Percentiles rank a stretch among this genome's conserved stretches.
These are phyloP conservation scores for Propithecus coquereli DNA, from an alignment of 2,113 vertebrate genomes.

Conservation along the genomic window DNA sequence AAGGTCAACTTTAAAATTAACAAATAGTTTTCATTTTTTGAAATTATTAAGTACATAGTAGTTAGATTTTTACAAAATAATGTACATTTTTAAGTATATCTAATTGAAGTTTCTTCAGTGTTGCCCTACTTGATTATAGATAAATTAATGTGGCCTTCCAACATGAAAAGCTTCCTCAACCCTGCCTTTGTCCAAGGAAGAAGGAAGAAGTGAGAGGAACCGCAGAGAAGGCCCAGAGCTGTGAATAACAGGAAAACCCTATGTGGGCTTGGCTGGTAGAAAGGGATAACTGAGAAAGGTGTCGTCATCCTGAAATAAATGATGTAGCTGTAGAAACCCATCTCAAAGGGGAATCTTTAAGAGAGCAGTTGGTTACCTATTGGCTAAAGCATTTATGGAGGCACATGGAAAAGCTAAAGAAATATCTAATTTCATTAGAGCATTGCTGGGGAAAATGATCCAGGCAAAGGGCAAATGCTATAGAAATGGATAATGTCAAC, in stretches of 20 bases:
- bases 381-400: neutral
- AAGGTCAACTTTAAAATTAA: too few species aligned
- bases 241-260: neutral
- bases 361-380: neutral
- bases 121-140: too few species aligned
- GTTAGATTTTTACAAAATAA: too few species aligned
- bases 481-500: neutral
- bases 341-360: neutral
- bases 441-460: neutral
- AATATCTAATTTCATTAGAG: neutral
- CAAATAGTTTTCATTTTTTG: too few species aligned
- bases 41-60: too few species aligned
- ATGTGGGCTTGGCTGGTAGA: neutral
- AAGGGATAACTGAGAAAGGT: neutral
- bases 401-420: neutral
- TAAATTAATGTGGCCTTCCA: too few species aligned
- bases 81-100: too few species aligned
- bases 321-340: neutral
- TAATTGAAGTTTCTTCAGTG: too few species aligned
- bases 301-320: neutral
- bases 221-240: neutral
- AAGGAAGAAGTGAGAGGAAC: neutral
- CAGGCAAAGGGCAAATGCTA: neutral
- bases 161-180: too few species aligned
- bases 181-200: neutral